Evolutionary conservation across 2,888 invertebrate species (phyloP).

Genomic region (Noctua comes): DNA sequence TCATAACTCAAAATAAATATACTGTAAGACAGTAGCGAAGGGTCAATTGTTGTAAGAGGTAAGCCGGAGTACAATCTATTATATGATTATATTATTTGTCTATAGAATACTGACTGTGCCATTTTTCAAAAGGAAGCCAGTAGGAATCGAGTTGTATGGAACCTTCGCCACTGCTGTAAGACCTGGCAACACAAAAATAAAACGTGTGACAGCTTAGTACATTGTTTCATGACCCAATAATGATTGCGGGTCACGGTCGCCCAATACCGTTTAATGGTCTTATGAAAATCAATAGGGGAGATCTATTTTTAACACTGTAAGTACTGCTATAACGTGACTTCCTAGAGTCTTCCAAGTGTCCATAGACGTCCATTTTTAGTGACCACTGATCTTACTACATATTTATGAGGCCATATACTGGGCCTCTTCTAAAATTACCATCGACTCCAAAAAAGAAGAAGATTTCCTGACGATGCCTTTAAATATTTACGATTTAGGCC

Average conservation of each 20-base stretch:
- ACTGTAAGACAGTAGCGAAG: not conserved
- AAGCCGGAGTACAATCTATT: too few relatives aligned
- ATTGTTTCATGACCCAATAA: conserved; percentile 53
- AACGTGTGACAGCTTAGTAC: conserved; percentile 7
- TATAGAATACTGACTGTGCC: too few relatives aligned
- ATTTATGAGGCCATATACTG: not conserved
- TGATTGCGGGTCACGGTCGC: conserved; percentile 43
- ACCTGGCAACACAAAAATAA: conserved; percentile 12
- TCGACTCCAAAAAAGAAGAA: not conserved
- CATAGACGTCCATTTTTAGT: not conserved
- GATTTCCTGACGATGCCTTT: not conserved
- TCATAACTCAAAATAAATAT: not conserved
- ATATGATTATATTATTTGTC: too few relatives aligned
- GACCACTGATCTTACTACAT: not conserved
- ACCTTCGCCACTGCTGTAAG: too few relatives aligned
- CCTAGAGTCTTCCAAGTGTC: not conserved
- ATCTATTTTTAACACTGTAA: conserved; percentile 11
- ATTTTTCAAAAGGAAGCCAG: too few relatives aligned
- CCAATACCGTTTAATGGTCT: conserved; percentile 29
- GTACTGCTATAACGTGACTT: conserved; percentile 10
- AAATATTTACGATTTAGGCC: not conserved
- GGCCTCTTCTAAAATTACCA: not conserved
- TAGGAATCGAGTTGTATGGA: too few relatives aligned
- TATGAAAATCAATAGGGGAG: conserved; percentile 50
- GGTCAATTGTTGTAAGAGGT: too few relatives aligned